A percentile compares a stretch with the other conserved stretches of the same genome.
Conservation (phyloP, 2,797 vertebrate genomes). For the Clarias pachynema region DNA sequence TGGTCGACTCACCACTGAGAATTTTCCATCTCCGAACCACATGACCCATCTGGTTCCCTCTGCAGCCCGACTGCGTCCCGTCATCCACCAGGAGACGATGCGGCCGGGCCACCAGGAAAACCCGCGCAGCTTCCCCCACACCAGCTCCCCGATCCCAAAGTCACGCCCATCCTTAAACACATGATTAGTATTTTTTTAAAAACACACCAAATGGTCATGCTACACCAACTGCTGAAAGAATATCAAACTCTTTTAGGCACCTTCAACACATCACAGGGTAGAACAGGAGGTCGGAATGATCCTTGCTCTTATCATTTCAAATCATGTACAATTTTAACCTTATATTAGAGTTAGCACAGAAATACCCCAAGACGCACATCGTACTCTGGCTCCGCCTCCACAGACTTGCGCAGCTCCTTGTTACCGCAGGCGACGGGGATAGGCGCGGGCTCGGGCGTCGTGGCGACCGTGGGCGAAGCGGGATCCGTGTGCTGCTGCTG, state of each 20-base stretch:
- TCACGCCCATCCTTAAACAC: constrained; percentile 83
- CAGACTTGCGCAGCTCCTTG: constrained; percentile 62
- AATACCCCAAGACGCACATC: constrained; percentile 48
- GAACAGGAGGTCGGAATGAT: background rate
- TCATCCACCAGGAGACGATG: constrained; percentile 89
- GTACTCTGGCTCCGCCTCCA: constrained; percentile 68
- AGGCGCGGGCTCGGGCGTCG: constrained; percentile 70
- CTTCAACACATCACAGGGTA: background rate
- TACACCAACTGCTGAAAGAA: background rate
- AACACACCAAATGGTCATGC: background rate
- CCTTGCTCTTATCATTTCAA: background rate
- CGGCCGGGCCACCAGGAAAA: constrained; percentile 97
- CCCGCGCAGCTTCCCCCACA: constrained; percentile 94
- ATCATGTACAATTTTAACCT: background rate
- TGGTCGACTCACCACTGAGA: constrained; percentile 85
- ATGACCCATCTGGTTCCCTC: constrained; percentile 93
- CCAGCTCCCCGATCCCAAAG: constrained; percentile 86
- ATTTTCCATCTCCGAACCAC: constrained; percentile 96
- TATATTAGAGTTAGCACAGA: background rate
- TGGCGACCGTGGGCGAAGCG: constrained; percentile 76
- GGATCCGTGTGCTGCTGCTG: constrained; percentile 78
- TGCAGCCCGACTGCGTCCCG: constrained; percentile 85
- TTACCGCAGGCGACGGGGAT: constrained; percentile 70
- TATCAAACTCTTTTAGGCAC: background rate
- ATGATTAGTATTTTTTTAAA: background rate